Evolutionary conservation across 64 coral and sea anemone genomes (phyloP), one percentile per base, ranked within the genome.

Genomic region (Acropora yongei): DNA sequence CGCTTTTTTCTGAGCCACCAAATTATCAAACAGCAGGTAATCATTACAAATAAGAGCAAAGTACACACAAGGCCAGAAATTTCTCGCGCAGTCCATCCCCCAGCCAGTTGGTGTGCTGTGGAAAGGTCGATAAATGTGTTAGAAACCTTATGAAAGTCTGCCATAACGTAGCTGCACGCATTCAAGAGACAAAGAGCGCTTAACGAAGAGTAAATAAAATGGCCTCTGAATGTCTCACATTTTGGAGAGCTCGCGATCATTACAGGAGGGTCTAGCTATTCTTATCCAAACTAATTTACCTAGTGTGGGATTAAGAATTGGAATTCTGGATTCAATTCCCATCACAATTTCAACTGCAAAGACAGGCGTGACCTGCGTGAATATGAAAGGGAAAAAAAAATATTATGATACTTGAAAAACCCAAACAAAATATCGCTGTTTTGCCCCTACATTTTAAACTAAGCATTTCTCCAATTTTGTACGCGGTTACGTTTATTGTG

Each of bases 331-430:
- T 49, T 69, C 43, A 71, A 2, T 19, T 20, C 82, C 82, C 8
- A 18, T 85, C 17, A 85, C 65, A 17, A 12, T 72, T 17, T 47
- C 1, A 61, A 67, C 82, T 10, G 3, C 82, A 72, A 85, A 85
- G 8, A 71, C 82, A 47, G 82, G 82, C 20, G 2, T 85, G 65
- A 85, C 82, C 82, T 85, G 30, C 30, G 30, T 30, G 82, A 71
- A 46, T 43, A 46, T 6, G 17, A 47, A 14, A 85, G 18, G 18
- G 5, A 66, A 30, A 55, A 55, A 30, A 30, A 30, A 30, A 0
- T 30, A 30, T 30, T 30, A 30, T 30, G 30, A 30, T 30, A 30
- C 30, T 30, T 30, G 30, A 30, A 30, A 30, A 55, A 55, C 51
- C 10, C 51, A 55, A 55, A 10, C 51, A 55, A 55, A 55, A 7